These are phyloP conservation scores for Hypselothyrea guttata DNA, from an alignment of 2,888 invertebrate species.

Conservation along the genomic window DNA sequence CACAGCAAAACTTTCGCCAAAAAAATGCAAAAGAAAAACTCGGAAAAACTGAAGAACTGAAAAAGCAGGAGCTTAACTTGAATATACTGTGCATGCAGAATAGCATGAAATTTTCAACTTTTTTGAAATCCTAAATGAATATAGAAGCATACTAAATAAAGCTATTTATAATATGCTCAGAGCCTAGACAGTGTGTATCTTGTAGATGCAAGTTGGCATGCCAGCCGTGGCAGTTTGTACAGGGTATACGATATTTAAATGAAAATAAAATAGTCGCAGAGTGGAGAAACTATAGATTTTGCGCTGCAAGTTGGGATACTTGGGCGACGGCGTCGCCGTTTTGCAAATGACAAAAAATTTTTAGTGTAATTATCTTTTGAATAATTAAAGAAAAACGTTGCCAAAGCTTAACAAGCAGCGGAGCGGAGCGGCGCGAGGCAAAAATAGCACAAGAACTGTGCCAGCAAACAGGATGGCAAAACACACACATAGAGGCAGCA, in stretches of 20 bases:
- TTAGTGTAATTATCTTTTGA: slow-evolving; percentile 80
- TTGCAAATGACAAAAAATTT: slow-evolving; percentile 61
- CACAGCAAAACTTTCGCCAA: slow-evolving; percentile 34
- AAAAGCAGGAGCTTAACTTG: not conserved
- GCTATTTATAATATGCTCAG: not conserved
- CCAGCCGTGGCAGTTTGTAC: not conserved
- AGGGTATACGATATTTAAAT: slow-evolving; percentile 9
- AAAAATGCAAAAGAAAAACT: slow-evolving; percentile 16
- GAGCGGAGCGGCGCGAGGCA: slow-evolving; percentile 34
- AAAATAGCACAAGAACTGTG: slow-evolving; percentile 47
- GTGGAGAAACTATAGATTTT: slow-evolving; percentile 62
- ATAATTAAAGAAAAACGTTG: slow-evolving; percentile 78
- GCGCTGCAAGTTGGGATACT: slow-evolving; percentile 52
- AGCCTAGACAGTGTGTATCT: no score
- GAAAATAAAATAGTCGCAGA: slow-evolving; percentile 10
- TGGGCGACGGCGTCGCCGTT: slow-evolving; percentile 38
- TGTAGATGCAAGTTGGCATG: not conserved
- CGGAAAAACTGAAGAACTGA: slow-evolving; percentile 5
- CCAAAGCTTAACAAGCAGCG: slow-evolving; percentile 55
- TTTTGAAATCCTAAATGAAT: no score
- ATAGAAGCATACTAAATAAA: no score
- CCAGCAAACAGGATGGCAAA: slow-evolving; percentile 41
- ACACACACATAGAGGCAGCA: slow-evolving; percentile 7
- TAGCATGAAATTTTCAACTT: no score
- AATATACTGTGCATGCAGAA: not conserved